These are phyloP conservation scores for Planiliza haematocheilus DNA, from an alignment of 2,113 vertebrate species.

Conservation along the genomic window DNA sequence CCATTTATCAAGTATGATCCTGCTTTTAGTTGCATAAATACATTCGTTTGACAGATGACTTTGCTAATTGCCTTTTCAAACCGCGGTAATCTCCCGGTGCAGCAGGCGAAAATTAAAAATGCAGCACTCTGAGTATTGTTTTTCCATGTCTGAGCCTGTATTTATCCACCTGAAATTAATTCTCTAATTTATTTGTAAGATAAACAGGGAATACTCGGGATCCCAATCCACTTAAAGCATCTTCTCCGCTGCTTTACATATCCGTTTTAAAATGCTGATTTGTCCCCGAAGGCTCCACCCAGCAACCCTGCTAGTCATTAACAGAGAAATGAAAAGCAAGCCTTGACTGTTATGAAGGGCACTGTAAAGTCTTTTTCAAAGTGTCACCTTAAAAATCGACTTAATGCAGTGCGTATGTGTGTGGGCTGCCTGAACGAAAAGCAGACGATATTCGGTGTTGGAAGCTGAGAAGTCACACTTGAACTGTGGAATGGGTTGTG, in stretches of 20 bases:
- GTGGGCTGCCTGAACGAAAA: conserved; percentile 8
- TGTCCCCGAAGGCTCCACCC: conserved; percentile 58
- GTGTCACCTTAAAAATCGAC: conserved; percentile 27
- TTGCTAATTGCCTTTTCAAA: conserved; percentile 72
- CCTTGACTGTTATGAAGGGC: conserved; percentile 39
- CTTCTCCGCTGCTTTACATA: conserved; percentile 68
- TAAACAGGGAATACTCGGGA: conserved; percentile 76
- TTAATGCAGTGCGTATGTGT: conserved; percentile 2
- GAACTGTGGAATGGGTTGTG: conserved; percentile 12
- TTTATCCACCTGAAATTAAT: conserved; percentile 80
- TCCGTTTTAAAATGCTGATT: conserved; percentile 57
- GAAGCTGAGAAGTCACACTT: conserved; percentile 29
- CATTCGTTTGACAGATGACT: conserved; percentile 67
- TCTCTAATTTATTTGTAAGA: conserved; percentile 77
- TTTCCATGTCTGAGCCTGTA: conserved; percentile 72
- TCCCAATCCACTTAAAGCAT: conserved; percentile 76
- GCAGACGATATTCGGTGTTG: conserved; percentile 4
- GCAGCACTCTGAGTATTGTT: conserved; percentile 65
- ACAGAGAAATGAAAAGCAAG: conserved; percentile 38
- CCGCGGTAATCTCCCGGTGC: conserved; percentile 57
- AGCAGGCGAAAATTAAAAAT: conserved; percentile 68
- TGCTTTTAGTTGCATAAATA: conserved; percentile 57
- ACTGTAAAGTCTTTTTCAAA: conserved; percentile 36
- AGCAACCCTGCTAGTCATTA: conserved; percentile 59
- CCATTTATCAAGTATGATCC: conserved; percentile 46